Percentiles rank a stretch among this genome's conserved stretches.
Conservation (phyloP, 1,140 invertebrate genomes). For the Pantala flavescens region DNA sequence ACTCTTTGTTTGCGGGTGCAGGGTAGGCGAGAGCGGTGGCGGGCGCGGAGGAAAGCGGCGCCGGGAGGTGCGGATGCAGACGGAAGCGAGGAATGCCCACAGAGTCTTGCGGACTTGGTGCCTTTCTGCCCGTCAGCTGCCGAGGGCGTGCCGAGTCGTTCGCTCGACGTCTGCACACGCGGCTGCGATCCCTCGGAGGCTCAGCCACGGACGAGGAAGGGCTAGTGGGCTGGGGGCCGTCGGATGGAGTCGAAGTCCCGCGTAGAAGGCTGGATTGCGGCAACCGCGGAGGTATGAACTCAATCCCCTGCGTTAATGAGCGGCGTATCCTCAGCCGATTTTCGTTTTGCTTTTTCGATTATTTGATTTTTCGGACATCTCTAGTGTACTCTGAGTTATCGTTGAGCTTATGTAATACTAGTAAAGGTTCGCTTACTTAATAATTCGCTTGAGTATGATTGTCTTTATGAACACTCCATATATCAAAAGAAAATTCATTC, state of each 20-base stretch:
- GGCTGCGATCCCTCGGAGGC: slow-evolving; percentile 52
- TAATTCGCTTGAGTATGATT: too few species aligned
- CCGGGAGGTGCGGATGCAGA: background rate
- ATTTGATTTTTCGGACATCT: too few species aligned
- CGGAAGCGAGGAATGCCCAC: background rate
- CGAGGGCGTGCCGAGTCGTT: slow-evolving; percentile 66
- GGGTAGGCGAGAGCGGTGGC: background rate
- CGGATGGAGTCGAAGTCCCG: slow-evolving; percentile 55
- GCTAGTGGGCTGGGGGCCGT: background rate
- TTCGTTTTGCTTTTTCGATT: too few species aligned
- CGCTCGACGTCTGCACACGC: slow-evolving; percentile 59
- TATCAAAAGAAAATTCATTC: too few species aligned
- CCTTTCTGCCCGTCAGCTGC: slow-evolving; percentile 55
- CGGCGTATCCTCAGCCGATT: too few species aligned
- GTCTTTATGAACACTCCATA: too few species aligned
- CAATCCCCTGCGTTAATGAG: background rate
- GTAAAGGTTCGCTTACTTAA: too few species aligned
- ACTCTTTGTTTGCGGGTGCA: too few species aligned
- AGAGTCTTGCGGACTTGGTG: slow-evolving; percentile 39
- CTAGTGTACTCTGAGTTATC: too few species aligned
- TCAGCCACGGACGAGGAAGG: slow-evolving; percentile 20
- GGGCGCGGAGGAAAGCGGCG: background rate
- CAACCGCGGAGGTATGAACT: background rate
- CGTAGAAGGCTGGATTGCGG: background rate
- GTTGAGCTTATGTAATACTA: too few species aligned